Percentiles rank a stretch among this genome's conserved stretches.
These are phyloP conservation scores for Acomys russatus DNA, from an alignment of 2,797 vertebrate genomes.

Conservation along the genomic window DNA sequence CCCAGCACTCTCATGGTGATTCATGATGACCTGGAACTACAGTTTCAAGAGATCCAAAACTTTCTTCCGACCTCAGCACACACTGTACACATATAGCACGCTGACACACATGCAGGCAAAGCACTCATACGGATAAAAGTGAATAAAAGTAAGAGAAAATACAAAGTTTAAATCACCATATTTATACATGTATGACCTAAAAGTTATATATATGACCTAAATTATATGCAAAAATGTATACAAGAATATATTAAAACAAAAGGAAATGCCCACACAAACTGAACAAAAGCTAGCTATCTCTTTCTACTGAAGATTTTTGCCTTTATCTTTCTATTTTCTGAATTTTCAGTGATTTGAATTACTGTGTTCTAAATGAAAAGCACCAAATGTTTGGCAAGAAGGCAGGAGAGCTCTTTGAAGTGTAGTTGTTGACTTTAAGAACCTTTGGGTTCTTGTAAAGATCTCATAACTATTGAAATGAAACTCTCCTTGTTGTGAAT, in stretches of 20 bases:
- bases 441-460: not conserved
- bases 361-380: not conserved
- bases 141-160: not conserved
- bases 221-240: not conserved
- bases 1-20: not conserved
- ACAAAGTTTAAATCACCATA: not conserved
- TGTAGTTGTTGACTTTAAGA: not conserved
- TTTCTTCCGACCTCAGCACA: not conserved
- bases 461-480: not conserved
- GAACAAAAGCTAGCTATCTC: not conserved
- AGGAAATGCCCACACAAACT: not conserved
- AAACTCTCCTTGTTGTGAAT: not conserved
- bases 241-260: not conserved
- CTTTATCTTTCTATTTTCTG: not conserved
- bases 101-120: not conserved
- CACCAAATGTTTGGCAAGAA: not conserved
- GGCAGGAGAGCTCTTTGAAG: not conserved
- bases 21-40: not conserved
- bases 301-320: not conserved
- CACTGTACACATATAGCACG: not conserved
- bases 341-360: constrained; percentile 38
- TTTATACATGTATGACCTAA: not conserved
- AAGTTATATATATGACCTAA: not conserved
- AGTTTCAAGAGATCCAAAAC: not conserved
- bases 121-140: not conserved